phyloP scores from a whole-genome alignment of 2,888 invertebrate genomes.

The Villa cingulata region DNA sequence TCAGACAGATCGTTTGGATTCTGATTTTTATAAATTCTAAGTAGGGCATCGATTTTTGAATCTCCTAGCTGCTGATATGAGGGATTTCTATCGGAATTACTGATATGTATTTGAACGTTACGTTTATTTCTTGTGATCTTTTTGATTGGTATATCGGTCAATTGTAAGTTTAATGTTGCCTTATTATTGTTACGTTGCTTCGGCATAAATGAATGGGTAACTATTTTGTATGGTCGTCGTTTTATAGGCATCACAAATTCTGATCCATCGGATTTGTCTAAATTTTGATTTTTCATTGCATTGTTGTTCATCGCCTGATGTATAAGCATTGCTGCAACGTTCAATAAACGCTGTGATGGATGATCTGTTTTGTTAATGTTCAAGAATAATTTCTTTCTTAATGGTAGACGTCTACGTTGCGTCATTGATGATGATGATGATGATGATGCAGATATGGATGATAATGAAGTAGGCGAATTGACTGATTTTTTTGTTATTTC shows the following conservation, averaged over 20 bases:
- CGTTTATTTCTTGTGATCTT: not conserved
- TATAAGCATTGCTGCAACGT: conserved; percentile 12
- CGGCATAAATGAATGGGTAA: not conserved
- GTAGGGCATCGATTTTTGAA: not conserved
- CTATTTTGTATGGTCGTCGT: not conserved
- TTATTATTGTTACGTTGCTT: not conserved
- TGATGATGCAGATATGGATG: not conserved
- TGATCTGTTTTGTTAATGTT: conserved; percentile 8
- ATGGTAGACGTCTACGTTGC: too few species aligned
- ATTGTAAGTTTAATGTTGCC: conserved; percentile 1
- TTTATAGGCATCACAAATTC: not conserved
- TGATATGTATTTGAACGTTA: not conserved
- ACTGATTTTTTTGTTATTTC: not conserved
- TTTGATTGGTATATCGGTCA: conserved; percentile 3
- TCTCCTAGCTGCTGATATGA: not conserved
- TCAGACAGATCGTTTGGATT: not conserved
- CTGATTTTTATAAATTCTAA: not conserved
- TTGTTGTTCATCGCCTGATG: conserved; percentile 6
- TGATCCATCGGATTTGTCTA: not conserved
- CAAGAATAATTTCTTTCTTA: conserved; percentile 2
- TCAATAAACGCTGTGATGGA: conserved; percentile 13
- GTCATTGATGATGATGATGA: not conserved
- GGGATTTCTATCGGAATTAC: not conserved
- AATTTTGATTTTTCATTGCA: not conserved
- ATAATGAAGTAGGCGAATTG: not conserved